Evolutionary conservation across 2,113 vertebrate species (phyloP).

Genomic region (Dendrocopos noguchii): DNA sequence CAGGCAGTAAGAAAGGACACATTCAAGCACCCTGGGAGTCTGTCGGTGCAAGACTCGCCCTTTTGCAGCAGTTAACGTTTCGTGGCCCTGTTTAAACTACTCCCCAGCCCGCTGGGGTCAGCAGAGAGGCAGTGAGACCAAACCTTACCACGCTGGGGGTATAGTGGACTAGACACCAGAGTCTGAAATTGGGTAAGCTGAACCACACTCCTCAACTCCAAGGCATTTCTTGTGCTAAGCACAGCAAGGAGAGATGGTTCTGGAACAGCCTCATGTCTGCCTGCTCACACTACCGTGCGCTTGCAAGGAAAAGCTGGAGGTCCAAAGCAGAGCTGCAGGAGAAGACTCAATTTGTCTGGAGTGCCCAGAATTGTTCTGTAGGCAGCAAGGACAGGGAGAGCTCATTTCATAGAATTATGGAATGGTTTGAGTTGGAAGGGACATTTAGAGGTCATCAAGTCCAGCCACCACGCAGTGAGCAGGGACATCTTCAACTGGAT

Average conservation of each 20-base stretch:
- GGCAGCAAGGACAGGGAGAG: background rate
- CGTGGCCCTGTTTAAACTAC: accelerated
- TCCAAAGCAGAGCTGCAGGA: background rate
- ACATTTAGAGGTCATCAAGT: background rate
- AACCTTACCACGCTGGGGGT: background rate
- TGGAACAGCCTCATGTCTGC: background rate
- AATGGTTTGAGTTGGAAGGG: background rate
- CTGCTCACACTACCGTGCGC: accelerated
- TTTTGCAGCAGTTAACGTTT: background rate
- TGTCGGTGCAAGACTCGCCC: background rate
- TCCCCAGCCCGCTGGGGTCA: background rate
- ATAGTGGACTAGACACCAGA: background rate
- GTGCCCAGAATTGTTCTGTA: background rate
- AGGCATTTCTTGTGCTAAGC: background rate
- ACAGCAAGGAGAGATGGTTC: background rate
- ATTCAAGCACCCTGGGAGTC: background rate
- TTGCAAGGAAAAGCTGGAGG: background rate
- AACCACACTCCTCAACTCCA: background rate
- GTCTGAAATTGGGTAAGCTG: background rate
- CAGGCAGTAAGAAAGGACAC: accelerated
- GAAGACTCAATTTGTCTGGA: background rate
- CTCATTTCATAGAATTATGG: background rate
- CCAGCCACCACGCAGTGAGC: background rate
- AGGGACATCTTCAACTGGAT: background rate
- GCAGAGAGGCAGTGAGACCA: background rate